These are phyloP conservation scores for Trissolcus japonicus DNA, from an alignment of 2,888 invertebrate species.

Conservation along the genomic window DNA sequence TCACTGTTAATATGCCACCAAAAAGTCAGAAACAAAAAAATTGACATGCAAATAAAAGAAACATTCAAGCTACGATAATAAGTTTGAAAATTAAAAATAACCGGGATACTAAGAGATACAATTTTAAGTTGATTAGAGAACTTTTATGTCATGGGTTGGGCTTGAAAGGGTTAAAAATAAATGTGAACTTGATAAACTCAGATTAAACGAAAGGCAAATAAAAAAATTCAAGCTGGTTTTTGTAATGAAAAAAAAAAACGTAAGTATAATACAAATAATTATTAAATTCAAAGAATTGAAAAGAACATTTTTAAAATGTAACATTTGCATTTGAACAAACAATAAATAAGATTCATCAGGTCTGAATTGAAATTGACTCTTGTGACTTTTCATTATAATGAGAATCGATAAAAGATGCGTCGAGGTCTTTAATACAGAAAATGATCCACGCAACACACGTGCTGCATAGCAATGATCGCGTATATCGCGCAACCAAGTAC, in stretches of 20 bases:
- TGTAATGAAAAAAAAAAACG: neutral
- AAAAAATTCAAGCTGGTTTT: neutral
- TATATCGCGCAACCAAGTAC: constrained; percentile 23
- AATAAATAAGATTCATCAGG: constrained; percentile 1
- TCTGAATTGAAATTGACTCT: constrained; percentile 17
- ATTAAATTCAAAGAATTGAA: neutral
- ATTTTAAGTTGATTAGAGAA: no score
- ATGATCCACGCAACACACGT: constrained; percentile 26
- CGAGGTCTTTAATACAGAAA: constrained; percentile 25
- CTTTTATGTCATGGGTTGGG: neutral
- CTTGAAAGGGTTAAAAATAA: constrained; percentile 1
- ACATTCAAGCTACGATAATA: neutral
- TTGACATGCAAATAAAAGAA: neutral
- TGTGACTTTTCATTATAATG: constrained; percentile 17
- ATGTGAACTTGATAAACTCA: neutral
- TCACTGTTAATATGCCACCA: neutral
- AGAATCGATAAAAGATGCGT: constrained; percentile 28
- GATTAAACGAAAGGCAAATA: neutral
- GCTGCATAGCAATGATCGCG: constrained; percentile 26
- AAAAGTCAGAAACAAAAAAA: neutral
- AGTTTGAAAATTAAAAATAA: no score
- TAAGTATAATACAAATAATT: neutral
- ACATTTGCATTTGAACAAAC: neutral
- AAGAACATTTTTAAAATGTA: neutral
- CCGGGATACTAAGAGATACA: no score